Base-by-base conservation (phyloP, 1,140 invertebrate species). In the Drosophila subobscura region DNA sequence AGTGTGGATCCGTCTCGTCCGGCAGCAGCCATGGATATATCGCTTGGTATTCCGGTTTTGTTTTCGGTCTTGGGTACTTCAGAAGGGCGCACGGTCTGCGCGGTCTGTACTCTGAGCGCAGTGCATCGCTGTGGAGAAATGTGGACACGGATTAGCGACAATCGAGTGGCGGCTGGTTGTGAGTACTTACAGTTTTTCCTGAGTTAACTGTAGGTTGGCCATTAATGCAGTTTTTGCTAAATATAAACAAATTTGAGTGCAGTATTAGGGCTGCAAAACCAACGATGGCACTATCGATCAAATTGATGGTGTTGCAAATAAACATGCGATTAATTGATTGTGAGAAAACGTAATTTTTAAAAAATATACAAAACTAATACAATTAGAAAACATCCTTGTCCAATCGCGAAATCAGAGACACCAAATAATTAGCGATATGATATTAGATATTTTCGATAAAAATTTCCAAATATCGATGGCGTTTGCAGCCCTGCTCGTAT, bases 101-200 rank as follows among this genome's bases (percentile, higher is more conserved):
- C 20, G 80, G 79, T 51, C 59, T 79, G 61, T 89, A 89, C 44
- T 89, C 85, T 12, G 84, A 89, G 10, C 83, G 83, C 47, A 88
- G 25, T 8, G 84, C 83, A 16, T 88, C 79, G 37, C 83, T 88
- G 20, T 5, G 2, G 10, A 7, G 14, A 41, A 16, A 5, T 41
- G 12, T 0, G 4, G 12, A 5, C 0, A 42, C 14, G 10, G 4
- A n/a, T 42, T 4, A 14, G 16, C 0, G 3, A 22, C 8, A 22
- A 14, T 20, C 1, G 1, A 5, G 2, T 5, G 2, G 10, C 5
- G 46, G 25, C 6, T 7, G 2, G 7, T 2, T 16, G 2, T 2
- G 6, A 42, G 7, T n/a, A 88, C 83, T 88, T 51, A 88, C 83
- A 89, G 83, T 79, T 79, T 88, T 83, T 88, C 83, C 41, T 84